Conservation (phyloP, 2,113 vertebrate species). For the Piliocolobus tephrosceles region DNA sequence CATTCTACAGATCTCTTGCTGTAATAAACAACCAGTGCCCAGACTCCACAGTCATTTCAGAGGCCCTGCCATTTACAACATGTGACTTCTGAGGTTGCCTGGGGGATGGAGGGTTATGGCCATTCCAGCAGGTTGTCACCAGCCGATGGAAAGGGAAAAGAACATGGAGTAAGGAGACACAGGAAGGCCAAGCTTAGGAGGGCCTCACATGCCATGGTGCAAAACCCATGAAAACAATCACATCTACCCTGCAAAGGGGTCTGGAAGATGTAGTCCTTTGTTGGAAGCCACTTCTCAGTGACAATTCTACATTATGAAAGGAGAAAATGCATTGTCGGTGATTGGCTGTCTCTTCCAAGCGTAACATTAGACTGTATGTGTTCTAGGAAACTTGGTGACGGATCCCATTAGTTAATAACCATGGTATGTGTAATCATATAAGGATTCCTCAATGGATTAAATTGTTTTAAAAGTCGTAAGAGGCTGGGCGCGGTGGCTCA, state of each 20-base stretch:
- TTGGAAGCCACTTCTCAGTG: neutral
- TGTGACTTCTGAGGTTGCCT: neutral
- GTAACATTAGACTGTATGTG: neutral
- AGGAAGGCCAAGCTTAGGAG: neutral
- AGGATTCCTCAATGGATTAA: neutral
- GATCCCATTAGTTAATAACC: neutral
- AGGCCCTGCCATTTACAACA: neutral
- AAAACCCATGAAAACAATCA: neutral
- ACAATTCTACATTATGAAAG: neutral
- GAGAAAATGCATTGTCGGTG: neutral
- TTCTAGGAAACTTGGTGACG: neutral
- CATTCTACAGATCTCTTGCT: neutral
- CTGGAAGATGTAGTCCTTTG: neutral
- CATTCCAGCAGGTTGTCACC: neutral
- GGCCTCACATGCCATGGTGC: neutral
- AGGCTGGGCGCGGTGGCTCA: too few relatives aligned
- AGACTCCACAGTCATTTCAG: neutral
- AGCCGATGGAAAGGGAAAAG: neutral
- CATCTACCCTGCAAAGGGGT: neutral
- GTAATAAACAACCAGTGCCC: neutral
- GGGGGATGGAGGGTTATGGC: neutral
- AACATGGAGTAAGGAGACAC: neutral
- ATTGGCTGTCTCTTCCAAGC: neutral
- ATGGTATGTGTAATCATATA: neutral
- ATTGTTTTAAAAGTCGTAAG: neutral